Evolutionary conservation across 2,888 invertebrate species (phyloP), one percentile per base, ranked within the genome.

Genomic region (Malthinus seriepunctatus): DNA sequence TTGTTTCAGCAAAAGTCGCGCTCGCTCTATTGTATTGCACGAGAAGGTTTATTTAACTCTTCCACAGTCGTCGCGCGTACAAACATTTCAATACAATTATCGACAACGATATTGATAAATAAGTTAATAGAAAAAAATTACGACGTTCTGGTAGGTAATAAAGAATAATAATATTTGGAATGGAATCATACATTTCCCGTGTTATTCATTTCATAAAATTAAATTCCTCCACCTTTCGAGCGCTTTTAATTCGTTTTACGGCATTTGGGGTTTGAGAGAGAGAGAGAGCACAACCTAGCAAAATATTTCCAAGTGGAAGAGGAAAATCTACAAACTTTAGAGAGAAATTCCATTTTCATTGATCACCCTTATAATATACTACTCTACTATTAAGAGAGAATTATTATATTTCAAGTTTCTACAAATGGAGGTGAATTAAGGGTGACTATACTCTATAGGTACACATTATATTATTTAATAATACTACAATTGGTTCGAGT

Each of bases 391-490:
- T 23, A 23, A 23, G 23, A 23, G 23, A 23, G 51, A 51, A 48
- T 57, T 57, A 54, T 59, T 59, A 59, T 59, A 59, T 59, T 54
- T 50, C 53, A 51, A 53, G 45, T 59, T 59, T 59, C 49, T 45
- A 50, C 58, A 49, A 59, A 50, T 53, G 50, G 37, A 23, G 50
- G 50, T 59, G 54, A 32, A 59, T 59, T 54, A 54, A 50, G 37
- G 51, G 55, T 48, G 15, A 38, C 45, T 23, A 55, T 60, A 55
- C 44, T 39, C 47, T 32, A 32, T 51, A n/a, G n/a, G n/a, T n/a
- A n/a, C n/a, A n/a, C n/a, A n/a, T n/a, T n/a, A 60, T 47, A 42
- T 51, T 60, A 48, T 56, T 60, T 60, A 60, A 60, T 56, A 60
- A 55, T 51, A 55, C 38, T 35, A 37, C 55, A 51, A 55, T 51